These are phyloP conservation scores for Eurois occulta DNA, from an alignment of 2,888 invertebrate genomes.

Conservation along the genomic window DNA sequence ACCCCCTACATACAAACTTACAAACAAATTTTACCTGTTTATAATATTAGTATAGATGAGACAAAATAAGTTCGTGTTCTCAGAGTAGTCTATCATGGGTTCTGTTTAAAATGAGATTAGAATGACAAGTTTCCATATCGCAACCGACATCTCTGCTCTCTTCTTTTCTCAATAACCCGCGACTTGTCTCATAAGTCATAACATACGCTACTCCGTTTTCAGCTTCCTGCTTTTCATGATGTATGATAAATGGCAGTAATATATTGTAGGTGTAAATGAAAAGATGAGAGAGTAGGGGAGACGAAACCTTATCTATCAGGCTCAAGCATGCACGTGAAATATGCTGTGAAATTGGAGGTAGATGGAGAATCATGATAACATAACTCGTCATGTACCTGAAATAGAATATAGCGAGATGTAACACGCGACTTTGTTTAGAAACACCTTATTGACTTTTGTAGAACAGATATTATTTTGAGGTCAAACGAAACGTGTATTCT, in stretches of 20 bases:
- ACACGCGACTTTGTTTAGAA: neutral
- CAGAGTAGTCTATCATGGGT: neutral
- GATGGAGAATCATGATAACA: conserved; percentile 14
- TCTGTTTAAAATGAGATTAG: neutral
- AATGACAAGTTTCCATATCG: neutral
- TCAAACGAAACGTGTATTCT: no score
- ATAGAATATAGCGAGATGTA: neutral
- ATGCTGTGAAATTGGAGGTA: conserved; percentile 57
- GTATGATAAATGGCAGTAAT: conserved; percentile 48
- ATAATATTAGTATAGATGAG: no score
- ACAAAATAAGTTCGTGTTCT: neutral
- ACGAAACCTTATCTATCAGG: conserved; percentile 46
- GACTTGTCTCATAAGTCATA: conserved; percentile 1
- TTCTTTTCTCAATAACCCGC: no score
- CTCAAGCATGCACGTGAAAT: conserved; percentile 36
- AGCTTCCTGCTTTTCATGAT: conserved; percentile 49
- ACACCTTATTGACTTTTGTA: neutral
- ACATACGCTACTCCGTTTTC: conserved; percentile 33
- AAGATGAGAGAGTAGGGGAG: conserved; percentile 33
- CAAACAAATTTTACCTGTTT: no score
- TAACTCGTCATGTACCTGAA: neutral
- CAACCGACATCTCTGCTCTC: neutral
- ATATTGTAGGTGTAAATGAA: conserved; percentile 48
- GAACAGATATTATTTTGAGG: no score
- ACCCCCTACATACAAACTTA: no score